Evolutionary conservation across 2,113 vertebrate genomes (phyloP).

Genomic region (Puma concolor): DNA sequence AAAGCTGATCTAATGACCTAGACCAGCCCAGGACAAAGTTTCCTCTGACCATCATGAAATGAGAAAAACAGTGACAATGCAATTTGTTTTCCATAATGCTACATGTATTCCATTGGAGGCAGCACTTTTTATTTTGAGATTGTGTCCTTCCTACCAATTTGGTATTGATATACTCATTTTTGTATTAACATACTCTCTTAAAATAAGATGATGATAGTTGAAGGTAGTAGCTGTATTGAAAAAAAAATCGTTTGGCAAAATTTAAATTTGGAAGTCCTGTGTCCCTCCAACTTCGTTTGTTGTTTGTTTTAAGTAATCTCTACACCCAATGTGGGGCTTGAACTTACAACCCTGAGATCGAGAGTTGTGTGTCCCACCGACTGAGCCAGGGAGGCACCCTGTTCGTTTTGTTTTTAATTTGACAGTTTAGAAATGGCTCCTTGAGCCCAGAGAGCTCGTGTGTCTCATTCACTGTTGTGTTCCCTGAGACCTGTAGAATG

Average conservation of each 20-base stretch:
- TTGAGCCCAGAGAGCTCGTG: not conserved
- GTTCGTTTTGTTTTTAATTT: not conserved
- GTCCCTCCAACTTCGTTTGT: not conserved
- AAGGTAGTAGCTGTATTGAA: not conserved
- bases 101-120: not conserved
- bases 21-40: not conserved
- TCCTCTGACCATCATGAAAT: not conserved
- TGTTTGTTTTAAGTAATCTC: not conserved
- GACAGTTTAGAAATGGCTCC: not conserved
- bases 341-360: not conserved
- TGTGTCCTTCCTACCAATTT: conserved; percentile 2
- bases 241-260: conserved; percentile 12
- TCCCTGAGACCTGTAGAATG: not conserved
- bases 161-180: not conserved
- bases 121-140: not conserved
- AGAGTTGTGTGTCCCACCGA: not conserved
- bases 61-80: not conserved
- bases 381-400: not conserved
- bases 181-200: not conserved
- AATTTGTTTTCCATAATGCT: not conserved
- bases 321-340: not conserved
- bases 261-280: not conserved
- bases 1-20: not conserved
- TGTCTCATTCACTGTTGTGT: not conserved
- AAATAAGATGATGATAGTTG: not conserved